Base-by-base conservation (phyloP, 2,113 vertebrate species). In the Otolemur garnettii region DNA sequence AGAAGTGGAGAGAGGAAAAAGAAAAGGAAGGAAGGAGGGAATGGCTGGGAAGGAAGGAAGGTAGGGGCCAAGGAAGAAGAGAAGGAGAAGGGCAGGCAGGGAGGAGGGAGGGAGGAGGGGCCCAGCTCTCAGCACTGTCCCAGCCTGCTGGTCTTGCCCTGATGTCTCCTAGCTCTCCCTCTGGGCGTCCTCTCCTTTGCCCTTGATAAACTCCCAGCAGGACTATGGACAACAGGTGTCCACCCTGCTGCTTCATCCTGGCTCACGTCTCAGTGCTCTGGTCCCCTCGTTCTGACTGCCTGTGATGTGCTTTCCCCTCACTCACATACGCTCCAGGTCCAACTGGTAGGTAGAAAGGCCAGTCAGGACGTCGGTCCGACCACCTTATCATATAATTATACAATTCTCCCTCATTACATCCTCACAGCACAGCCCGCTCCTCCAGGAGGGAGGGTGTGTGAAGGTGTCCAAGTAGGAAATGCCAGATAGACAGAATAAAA, bases 11-110 rank as follows among this genome's bases (percentile, higher is more conserved):
- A n/a, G n/a, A n/a, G n/a, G 11, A 21, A 21, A 1, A 3, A 3
- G 15, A 19, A 2, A 21, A 50, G 45, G 9, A 50, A 50, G 45
- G 45, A 50, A 50, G 45, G 7, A 18, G 38, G 10, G 1, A 19
- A 2, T 50, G 45, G 45, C 45, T 50, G 45, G n/a, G n/a, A n/a
- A n/a, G 24, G 1, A 0, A 26, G 74, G 14, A 0, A 50, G 72
- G 72, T 0, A 45, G 30, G 1, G 15, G 4, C 19, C 2, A 5
- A 9, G 17, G 6, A 21, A 6, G 17, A 19, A 0, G 1, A 4
- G 9, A 7, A 50, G 45, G 7, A 3, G 19, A 0, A 2, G 21
- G 1, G 9, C 33, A 33, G 9, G 3, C 1, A 19, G 7, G 1
- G 15, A 11, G 4, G 19, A 4, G 4, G 6, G 15, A 1, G 45